Base-by-base conservation (phyloP, 1,140 invertebrate species). In the Homarus americanus region DNA sequence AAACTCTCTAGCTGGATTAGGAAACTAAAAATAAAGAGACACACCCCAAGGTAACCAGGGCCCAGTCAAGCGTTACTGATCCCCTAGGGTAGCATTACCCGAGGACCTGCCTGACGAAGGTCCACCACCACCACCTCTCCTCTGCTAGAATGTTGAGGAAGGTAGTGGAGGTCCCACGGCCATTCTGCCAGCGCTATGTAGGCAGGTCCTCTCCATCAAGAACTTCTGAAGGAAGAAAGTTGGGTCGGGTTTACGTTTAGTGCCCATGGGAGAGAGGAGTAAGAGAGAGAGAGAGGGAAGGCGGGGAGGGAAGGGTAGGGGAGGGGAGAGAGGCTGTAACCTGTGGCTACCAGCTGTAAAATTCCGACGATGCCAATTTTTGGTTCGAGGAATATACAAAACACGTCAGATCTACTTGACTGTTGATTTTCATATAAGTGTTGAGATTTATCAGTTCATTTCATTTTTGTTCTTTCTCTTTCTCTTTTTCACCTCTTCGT, bases 151-250 rank as follows among this genome's bases (percentile, higher is more conserved):
- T 69, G 63, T 69, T 69, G 63, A 69, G 63, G n/a, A 63, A 32
- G 63, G 63, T 12, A 69, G n/a, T 7, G n/a, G n/a, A 5, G 28
- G n/a, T 69, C 63, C 28, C 12, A 32, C 28, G 12, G 63, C 28
- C 53, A 58, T 58, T 58, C 53, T 32, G 63, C n/a, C 63, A 32
- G n/a, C 28, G n/a, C 63, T 32, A 32, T 69, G 7, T 69, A 10
- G 44, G 78, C 78, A 17, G 44, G 7, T 34, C 44, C 78, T 80
- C 78, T 80, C 12, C 78, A 53, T 80, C 44, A 49, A 28, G 53
- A 80, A 53, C 78, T 80, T 53, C 41, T 80, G 41, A 44, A 32
- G 78, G 12, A 80, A 44, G 38, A 78, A 80, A 53, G 78, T 80
- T 49, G 44, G 28, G 76, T 28, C 17, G 78, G 78, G 78, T 32